Evolutionary conservation across 2,113 vertebrate species (phyloP).

Genomic region (Paradisaea rubra): DNA sequence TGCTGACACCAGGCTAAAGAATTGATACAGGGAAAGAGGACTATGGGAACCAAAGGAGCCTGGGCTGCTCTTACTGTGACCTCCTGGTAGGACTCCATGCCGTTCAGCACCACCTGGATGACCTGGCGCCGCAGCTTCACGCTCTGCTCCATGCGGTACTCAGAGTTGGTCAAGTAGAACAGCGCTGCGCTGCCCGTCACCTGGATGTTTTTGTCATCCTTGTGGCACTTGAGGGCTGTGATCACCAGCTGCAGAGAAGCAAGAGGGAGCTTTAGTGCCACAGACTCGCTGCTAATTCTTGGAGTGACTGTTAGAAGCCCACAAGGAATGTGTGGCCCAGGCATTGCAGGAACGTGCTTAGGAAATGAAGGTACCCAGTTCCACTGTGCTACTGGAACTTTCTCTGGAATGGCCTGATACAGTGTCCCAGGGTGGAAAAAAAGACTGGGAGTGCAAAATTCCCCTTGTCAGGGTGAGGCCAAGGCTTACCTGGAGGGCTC

Average conservation of each 20-base stretch:
- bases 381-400: not conserved
- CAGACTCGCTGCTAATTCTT: not conserved
- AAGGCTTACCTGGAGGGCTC: conserved; percentile 84
- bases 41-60: not conserved
- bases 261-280: not conserved
- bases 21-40: not conserved
- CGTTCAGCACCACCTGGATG: conserved; percentile 94
- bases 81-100: conserved; percentile 98
- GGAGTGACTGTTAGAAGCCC: not conserved
- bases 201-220: conserved; percentile 95
- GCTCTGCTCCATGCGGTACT: conserved; percentile 92
- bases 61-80: conserved; percentile 84
- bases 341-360: not conserved
- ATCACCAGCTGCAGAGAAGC: conserved; percentile 84
- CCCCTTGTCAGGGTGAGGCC: not conserved
- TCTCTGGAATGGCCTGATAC: not conserved
- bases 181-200: conserved; percentile 93
- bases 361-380: not conserved
- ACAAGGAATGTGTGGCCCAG: fast-evolving
- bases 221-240: conserved; percentile 91
- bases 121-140: conserved; percentile 86
- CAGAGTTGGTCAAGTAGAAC: conserved; percentile 94
- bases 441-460: not conserved
- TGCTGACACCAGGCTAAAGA: not conserved
- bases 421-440: not conserved